Evolutionary conservation across 2,888 invertebrate species (phyloP), one percentile per base, ranked within the genome.

Genomic region (Cheilosia scutellata): DNA sequence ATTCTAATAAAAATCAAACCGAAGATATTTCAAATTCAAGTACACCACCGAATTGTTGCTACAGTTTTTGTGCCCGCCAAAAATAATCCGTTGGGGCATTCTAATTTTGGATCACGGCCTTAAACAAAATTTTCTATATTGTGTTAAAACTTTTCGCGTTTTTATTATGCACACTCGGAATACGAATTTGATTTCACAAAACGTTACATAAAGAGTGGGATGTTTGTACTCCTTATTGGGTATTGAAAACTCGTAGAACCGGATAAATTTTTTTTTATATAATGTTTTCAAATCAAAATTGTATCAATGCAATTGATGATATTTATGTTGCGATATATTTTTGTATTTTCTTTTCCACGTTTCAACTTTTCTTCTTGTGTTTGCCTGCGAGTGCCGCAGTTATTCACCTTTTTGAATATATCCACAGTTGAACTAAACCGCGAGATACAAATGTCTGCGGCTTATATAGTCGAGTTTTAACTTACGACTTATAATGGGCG

Each of bases 401-500:
- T 76, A 42, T 70, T 86, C 87, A 88, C 87, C 88, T 89, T 88
- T 87, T 71, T 79, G 76, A 88, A 88, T 88, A 90, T 91, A 91
- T 91, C 91, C 90, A 91, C 90, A 89, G 89, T 90, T 90, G 89
- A 89, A 92, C 92, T 92, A 91, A 92, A 91, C 90, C 90, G 89
- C 89, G 91, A 90, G 90, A 91, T 90, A 89, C 89, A 89, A 90
- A 90, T 88, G 90, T 88, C 88, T 89, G 89, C 89, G 89, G 90
- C 89, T 92, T 92, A 90, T 92, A 92, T 92, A 92, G 91, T 89
- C 88, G 88, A 72, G 66, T 40, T 37, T 68, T 57, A 33, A 71
- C 44, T 44, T 37, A 62, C 37, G 62, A 9, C 4, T 31, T 53
- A 37, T 57, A 42, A 68, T 37, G 31, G 80, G 80, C 27, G 25